Conservation (phyloP, 2,797 vertebrate species). For the Xiphophorus birchmanni region DNA sequence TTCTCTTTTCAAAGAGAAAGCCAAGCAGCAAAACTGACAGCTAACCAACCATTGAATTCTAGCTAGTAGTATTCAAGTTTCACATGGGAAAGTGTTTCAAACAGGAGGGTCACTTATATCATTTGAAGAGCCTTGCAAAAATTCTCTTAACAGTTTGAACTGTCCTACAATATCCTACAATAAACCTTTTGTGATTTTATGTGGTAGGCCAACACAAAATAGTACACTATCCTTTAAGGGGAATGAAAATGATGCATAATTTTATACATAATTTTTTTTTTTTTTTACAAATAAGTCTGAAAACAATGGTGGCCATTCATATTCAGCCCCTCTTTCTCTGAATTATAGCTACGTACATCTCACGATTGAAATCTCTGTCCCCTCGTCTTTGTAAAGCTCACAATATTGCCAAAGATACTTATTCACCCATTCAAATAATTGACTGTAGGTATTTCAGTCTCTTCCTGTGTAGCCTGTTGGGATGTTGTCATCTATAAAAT, state of each 20-base stretch:
- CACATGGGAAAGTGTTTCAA: neutral
- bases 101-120: neutral
- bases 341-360: neutral
- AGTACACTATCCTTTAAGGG: neutral
- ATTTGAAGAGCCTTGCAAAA: neutral
- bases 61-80: neutral
- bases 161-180: neutral
- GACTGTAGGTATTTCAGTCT: neutral
- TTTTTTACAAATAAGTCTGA: neutral
- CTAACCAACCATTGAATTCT: neutral
- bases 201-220: neutral
- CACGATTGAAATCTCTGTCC: neutral
- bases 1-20: neutral
- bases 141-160: neutral
- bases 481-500: neutral
- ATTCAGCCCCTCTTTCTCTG: neutral
- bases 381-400: neutral
- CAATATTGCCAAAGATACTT: neutral
- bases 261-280: neutral
- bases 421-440: neutral
- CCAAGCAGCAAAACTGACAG: neutral
- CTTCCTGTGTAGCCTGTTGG: neutral
- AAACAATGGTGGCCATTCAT: neutral
- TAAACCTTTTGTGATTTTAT: neutral
- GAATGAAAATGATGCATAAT: neutral